Conservation (phyloP, 2,113 vertebrate genomes). For the Astur gentilis region DNA sequence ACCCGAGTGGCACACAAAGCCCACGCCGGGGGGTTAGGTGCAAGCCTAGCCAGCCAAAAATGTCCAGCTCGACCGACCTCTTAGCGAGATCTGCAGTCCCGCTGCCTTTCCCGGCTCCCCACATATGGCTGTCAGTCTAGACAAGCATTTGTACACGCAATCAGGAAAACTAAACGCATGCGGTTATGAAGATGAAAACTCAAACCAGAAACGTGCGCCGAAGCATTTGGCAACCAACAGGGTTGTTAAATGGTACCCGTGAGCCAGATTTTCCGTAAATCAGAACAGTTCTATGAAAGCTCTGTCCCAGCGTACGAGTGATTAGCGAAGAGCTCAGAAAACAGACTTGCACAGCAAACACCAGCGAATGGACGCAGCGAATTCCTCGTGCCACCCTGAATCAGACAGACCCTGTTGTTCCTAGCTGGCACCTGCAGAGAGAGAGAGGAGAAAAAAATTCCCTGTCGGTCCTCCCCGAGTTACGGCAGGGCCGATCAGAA, state of each 20-base stretch:
- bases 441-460: neutral
- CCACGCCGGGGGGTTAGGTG: accelerated
- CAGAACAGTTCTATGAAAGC: neutral
- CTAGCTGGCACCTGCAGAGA: neutral
- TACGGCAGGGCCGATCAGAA: neutral
- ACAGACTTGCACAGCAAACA: neutral
- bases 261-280: neutral
- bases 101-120: neutral
- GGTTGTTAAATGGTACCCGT: neutral
- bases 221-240: neutral
- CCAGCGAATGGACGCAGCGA: no score
- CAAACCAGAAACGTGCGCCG: neutral
- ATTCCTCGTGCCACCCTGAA: neutral
- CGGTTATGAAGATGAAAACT: neutral
- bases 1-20: neutral
- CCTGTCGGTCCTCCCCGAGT: neutral
- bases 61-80: accelerated
- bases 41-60: neutral
- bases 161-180: neutral
- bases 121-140: neutral
- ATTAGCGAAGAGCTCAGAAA: neutral
- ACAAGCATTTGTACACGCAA: accelerated
- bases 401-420: neutral
- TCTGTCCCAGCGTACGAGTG: neutral
- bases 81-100: accelerated